Percentiles rank a stretch among this genome's conserved stretches.
Evolutionary conservation across 2,113 vertebrate genomes (phyloP).

Genomic region (Sitta europaea): DNA sequence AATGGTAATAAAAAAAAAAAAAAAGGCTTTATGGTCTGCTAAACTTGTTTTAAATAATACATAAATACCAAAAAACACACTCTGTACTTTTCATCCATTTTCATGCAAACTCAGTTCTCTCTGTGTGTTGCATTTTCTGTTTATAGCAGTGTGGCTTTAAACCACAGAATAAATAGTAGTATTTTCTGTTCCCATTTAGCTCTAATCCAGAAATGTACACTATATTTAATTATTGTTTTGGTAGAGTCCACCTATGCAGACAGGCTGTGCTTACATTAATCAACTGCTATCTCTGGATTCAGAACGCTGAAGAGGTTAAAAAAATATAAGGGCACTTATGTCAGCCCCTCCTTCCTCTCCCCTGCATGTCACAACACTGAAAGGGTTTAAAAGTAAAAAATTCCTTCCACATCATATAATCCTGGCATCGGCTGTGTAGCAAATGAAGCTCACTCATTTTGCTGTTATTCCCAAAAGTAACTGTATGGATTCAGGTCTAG

Average conservation of each 20-base stretch:
- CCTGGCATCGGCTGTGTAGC: slow-evolving; percentile 57
- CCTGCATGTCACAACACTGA: slow-evolving; percentile 42
- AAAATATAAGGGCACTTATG: not conserved
- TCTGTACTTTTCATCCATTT: not conserved
- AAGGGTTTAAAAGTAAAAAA: slow-evolving; percentile 60
- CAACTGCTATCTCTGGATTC: not conserved
- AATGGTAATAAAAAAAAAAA: too few relatives aligned
- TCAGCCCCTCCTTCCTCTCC: slow-evolving; percentile 25
- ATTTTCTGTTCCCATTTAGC: slow-evolving; percentile 1
- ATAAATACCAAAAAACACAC: slow-evolving; percentile 10
- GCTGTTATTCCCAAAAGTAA: slow-evolving; percentile 66
- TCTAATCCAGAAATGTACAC: not conserved
- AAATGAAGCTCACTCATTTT: slow-evolving; percentile 54
- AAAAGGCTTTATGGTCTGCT: too few relatives aligned
- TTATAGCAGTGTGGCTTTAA: not conserved
- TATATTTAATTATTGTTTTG: slow-evolving; percentile 20
- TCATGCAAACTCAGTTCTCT: not conserved
- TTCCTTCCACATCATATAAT: slow-evolving; percentile 60
- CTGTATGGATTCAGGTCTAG: slow-evolving; percentile 26
- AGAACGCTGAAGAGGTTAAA: slow-evolving; percentile 50
- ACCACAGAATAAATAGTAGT: slow-evolving; percentile 24
- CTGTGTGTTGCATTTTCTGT: not conserved
- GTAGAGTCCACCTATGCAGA: not conserved
- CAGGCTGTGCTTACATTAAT: not conserved
- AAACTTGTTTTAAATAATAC: slow-evolving; percentile 39